Percentiles rank a stretch among this genome's conserved stretches.
Conservation (phyloP, 2,888 invertebrate species). For the Nomada ferruginata region DNA sequence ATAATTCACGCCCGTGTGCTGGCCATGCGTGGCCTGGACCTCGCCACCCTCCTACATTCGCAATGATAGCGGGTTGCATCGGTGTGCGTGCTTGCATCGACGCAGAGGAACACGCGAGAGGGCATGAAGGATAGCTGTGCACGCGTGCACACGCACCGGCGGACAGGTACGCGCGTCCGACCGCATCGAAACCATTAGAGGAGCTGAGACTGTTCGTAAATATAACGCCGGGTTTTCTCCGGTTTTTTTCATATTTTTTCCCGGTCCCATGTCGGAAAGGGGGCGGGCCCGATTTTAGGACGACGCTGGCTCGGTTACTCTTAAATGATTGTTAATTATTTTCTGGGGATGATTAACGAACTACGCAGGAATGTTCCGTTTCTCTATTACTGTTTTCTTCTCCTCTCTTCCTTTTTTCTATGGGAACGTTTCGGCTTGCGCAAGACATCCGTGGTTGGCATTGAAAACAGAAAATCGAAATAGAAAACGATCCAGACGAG, state of each 20-base stretch:
- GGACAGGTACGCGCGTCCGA: conserved; percentile 71
- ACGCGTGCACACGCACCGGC: conserved; percentile 53
- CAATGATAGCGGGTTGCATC: conserved; percentile 37
- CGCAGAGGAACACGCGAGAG: conserved; percentile 41
- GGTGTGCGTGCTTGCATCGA: conserved; percentile 34
- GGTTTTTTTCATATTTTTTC: background rate
- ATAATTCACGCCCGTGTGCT: conserved; percentile 82
- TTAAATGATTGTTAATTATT: conserved; percentile 46
- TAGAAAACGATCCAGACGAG: background rate
- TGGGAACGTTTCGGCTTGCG: background rate
- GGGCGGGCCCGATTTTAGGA: conserved; percentile 1
- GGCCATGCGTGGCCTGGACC: conserved; percentile 58
- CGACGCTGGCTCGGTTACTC: background rate
- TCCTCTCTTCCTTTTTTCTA: background rate
- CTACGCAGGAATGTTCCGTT: background rate
- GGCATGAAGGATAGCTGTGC: conserved; percentile 48
- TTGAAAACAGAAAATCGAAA: too few relatives aligned
- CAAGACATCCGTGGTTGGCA: too few relatives aligned
- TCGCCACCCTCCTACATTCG: conserved; percentile 50
- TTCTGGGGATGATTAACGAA: conserved; percentile 5
- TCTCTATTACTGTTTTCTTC: background rate
- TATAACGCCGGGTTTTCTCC: conserved; percentile 71
- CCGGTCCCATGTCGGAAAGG: background rate
- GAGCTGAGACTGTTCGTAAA: conserved; percentile 75
- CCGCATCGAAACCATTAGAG: conserved; percentile 81